Evolutionary conservation across 2,797 vertebrate genomes (phyloP).

Genomic region (Anguilla anguilla): DNA sequence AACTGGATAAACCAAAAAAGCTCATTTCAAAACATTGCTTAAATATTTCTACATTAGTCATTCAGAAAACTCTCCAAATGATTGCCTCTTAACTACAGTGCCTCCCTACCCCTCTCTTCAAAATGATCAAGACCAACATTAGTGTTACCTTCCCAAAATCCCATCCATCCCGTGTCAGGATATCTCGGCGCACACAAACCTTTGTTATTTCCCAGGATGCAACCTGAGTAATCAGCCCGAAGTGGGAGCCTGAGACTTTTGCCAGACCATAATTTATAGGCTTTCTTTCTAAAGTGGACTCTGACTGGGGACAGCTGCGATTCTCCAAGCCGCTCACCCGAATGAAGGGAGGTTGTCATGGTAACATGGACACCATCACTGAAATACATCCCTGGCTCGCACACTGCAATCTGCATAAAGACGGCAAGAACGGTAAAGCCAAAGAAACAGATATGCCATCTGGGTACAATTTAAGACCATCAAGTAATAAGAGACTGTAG

Average conservation of each 20-base stretch:
- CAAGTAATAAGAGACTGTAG: no score
- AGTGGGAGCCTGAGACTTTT: not conserved
- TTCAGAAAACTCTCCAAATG: not conserved
- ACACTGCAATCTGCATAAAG: not conserved
- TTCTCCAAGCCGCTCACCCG: not conserved
- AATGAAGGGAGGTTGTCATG: not conserved
- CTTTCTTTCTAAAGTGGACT: not conserved
- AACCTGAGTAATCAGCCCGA: not conserved
- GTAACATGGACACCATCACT: not conserved
- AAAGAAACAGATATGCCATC: not conserved
- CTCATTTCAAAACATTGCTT: no score
- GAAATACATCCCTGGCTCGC: not conserved
- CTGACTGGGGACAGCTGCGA: conserved; percentile 8
- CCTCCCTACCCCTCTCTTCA: not conserved
- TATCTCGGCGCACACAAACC: not conserved
- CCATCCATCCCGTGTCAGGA: not conserved
- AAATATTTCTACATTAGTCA: no score
- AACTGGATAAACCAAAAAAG: not conserved
- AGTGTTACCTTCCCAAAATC: not conserved
- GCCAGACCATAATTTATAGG: conserved; percentile 1
- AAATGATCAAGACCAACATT: not conserved
- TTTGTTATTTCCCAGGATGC: not conserved
- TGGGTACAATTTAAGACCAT: no score
- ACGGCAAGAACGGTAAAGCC: not conserved
- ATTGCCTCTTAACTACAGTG: not conserved